phyloP scores from a whole-genome alignment of 2,888 invertebrate genomes.

The Orchestes rusci region DNA sequence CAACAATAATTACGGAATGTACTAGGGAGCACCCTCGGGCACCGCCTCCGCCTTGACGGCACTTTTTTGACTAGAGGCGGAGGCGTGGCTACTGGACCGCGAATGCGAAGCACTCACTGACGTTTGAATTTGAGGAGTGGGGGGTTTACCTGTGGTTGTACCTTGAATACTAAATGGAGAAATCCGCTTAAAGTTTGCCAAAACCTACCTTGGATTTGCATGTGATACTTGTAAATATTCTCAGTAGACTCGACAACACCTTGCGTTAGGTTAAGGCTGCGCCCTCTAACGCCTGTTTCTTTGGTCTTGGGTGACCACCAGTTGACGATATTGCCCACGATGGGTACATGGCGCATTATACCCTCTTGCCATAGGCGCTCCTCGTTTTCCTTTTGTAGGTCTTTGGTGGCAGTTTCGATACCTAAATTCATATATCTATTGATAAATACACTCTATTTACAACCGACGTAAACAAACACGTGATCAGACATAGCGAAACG shows the following conservation, averaged over 20 bases:
- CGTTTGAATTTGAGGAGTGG: conserved; percentile 62
- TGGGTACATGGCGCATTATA: conserved; percentile 86
- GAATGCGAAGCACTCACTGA: conserved; percentile 58
- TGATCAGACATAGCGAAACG: no score
- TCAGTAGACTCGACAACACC: conserved; percentile 78
- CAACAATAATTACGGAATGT: no score
- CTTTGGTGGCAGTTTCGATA: conserved; percentile 88
- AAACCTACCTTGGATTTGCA: conserved; percentile 59
- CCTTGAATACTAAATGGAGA: no score
- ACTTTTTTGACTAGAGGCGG: conserved; percentile 29
- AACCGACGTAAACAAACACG: no score
- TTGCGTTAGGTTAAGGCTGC: conserved; percentile 70
- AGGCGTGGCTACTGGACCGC: conserved; percentile 56
- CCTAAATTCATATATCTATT: no score
- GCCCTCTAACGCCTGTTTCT: conserved; percentile 70
- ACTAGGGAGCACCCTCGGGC: no score
- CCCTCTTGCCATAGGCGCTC: conserved; percentile 92
- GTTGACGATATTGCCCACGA: conserved; percentile 88
- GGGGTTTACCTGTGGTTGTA: no score
- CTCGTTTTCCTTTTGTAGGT: conserved; percentile 84
- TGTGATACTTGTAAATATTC: conserved; percentile 73
- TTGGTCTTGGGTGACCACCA: conserved; percentile 87
- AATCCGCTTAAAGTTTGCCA: background rate
- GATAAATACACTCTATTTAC: no score
- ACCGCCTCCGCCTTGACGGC: conserved; percentile 21